Base-by-base conservation (phyloP, 1,140 invertebrate genomes). In the Mactra quadrangularis region DNA sequence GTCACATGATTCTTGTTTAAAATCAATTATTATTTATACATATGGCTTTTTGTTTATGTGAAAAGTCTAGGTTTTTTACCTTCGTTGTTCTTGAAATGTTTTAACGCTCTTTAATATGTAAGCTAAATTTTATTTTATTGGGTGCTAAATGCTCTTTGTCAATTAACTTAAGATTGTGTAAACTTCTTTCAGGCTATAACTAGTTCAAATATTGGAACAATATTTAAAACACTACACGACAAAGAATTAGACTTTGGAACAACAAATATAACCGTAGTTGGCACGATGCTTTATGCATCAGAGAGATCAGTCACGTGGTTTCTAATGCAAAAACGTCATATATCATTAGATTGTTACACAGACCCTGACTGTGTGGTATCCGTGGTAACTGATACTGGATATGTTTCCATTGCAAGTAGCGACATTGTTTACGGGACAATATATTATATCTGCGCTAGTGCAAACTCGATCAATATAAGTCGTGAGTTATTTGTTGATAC, bases 281-380 rank as follows among this genome's bases (percentile, higher is more conserved):
- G 70, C 17, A 41, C 52, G 1, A 29, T 84, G 0, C 50, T 81
- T 19, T 62, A 72, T 29, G 45, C 66, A 15, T 17, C 41, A 38
- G 77, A 76, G 1, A 50, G 79, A n/a, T 41, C 50, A 0, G 70
- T 85, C 25, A 76, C 68, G n/a, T 87, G 86, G 86, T 87, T 70
- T 35, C 66, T 88, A 6, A 85, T 86, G 83, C 82, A 22, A 31
- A 9, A n/a, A 45, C 31, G 66, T 29, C 50, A 52, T 22, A 22
- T 29, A 19, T 17, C 71, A 15, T 0, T 4, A n/a, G 11, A 22
- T 17, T 85, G 84, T 50, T 13, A 52, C 3, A 25, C 31, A 13
- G 84, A 85, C 35, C 2, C 19, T 7, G 15, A 29, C 1, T 85
- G 84, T 38, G 0, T 85, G 1, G 13, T 45, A 19, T 7, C 47